Base-by-base conservation (phyloP, 37 sponge, comb jelly and placozoan genomes). In the Ianthella basta region DNA sequence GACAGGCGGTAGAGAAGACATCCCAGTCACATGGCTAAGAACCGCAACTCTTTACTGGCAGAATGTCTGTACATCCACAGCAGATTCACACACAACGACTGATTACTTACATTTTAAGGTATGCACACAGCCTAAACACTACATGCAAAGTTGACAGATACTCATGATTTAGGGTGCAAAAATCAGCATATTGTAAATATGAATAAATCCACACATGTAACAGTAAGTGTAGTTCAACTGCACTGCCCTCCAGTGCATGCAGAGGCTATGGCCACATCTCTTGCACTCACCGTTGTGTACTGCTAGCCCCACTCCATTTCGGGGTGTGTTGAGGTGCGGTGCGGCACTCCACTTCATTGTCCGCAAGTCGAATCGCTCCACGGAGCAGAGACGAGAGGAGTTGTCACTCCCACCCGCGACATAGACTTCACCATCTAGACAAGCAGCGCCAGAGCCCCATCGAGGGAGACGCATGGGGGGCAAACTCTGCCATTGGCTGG, bases 341-440 rank as follows among this genome's bases (percentile, higher is more conserved):
- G 59, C 69, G 0, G 85, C 59, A 12, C 55, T 88, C 92, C 92
- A 91, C 38, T 82, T 79, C 35, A 84, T 85, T 0, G 32, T 63
- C 12, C n/a, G 14, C 29, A 85, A 67, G 37, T 88, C 82, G 54
- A 88, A 94, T 8, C 77, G 23, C 55, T 88, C 92, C 20, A 91
- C 92, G 25, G 83, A 77, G 84, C 64, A 64, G 64, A 94, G 81
- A 13, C 90, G 73, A 21, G 83, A 77, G 24, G 89, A 83, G 23
- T 81, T 89, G 67, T 91, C 90, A 29, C 80, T 84, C 25, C 95
- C 95, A 20, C 95, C 95, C 14, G 92, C 89, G 1, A 91, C 36
- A 37, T 89, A 91, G 24, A 94, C 82, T 5, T 85, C 69, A 38
- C 65, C 32, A 12, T 53, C 63, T 70, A 88, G 38, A 40, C 80